These are phyloP conservation scores for Zaprionus africanus DNA, from an alignment of 1,140 invertebrate genomes.

Conservation along the genomic window DNA sequence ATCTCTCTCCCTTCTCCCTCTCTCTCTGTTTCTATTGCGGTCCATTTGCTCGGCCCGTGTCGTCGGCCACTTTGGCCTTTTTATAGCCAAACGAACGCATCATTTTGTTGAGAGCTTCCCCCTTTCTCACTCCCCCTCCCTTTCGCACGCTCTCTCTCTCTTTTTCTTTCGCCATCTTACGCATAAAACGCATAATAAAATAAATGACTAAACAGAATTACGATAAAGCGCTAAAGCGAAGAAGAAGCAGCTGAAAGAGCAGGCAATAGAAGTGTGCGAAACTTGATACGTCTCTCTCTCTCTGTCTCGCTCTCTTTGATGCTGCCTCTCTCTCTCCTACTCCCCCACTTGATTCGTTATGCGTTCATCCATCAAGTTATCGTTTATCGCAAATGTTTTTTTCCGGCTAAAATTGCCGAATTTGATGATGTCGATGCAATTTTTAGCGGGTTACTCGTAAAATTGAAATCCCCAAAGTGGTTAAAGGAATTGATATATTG, in stretches of 20 bases:
- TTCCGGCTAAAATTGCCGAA: background rate
- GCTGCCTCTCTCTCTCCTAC: background rate
- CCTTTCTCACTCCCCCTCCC: background rate
- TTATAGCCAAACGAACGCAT: slow-evolving; percentile 76
- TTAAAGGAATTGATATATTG: background rate
- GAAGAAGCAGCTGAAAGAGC: background rate
- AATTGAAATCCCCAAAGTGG: background rate
- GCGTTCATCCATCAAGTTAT: slow-evolving; percentile 1
- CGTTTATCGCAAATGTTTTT: background rate
- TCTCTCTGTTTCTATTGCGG: background rate
- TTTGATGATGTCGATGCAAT: background rate
- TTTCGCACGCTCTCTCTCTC: slow-evolving; percentile 5
- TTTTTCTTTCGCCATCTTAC: slow-evolving; percentile 23
- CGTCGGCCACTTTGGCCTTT: slow-evolving; percentile 62
- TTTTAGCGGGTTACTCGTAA: slow-evolving; percentile 1
- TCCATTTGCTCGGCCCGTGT: slow-evolving; percentile 34
- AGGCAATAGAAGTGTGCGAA: background rate
- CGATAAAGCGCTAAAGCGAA: slow-evolving; percentile 55
- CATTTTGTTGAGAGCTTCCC: slow-evolving; percentile 66
- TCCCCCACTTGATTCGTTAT: background rate
- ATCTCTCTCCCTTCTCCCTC: background rate
- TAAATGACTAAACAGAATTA: slow-evolving; percentile 82
- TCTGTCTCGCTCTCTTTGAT: background rate
- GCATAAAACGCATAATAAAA: slow-evolving; percentile 81
- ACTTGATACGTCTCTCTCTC: slow-evolving; percentile 1